Percentiles rank a stretch among this genome's conserved stretches.
Evolutionary conservation across 2,113 vertebrate genomes (phyloP).

Genomic region (Fulmarus glacialis): DNA sequence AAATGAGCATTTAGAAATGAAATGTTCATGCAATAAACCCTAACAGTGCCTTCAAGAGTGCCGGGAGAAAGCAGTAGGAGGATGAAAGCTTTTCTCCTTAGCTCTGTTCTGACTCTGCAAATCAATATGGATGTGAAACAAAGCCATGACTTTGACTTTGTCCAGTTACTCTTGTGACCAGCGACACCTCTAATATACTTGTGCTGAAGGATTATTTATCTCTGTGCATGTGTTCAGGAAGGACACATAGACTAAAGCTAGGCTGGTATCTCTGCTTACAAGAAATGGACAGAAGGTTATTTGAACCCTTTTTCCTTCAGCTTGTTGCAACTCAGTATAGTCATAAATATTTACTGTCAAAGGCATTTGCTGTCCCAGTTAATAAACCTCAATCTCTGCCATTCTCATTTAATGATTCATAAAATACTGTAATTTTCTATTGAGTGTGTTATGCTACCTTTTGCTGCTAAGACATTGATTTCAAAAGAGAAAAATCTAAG

Average conservation of each 20-base stretch:
- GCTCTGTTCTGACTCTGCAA: not conserved
- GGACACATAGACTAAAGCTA: not conserved
- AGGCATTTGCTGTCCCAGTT: not conserved
- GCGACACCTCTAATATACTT: not conserved
- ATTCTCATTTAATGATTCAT: conserved; percentile 24
- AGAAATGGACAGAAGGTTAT: not conserved
- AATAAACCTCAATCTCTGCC: not conserved
- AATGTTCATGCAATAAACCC: not conserved
- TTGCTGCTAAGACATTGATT: not conserved
- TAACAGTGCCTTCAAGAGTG: not conserved
- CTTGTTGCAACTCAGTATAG: not conserved
- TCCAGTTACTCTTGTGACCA: not conserved
- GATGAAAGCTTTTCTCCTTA: not conserved
- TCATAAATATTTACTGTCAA: conserved; percentile 9
- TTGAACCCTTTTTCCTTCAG: not conserved
- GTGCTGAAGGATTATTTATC: not conserved
- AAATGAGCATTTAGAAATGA: not conserved
- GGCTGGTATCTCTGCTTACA: not conserved
- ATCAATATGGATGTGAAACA: not conserved
- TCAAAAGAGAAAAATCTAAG: not conserved
- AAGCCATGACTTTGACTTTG: not conserved
- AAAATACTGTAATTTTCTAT: not conserved
- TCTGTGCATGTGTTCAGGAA: not conserved
- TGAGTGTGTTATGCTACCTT: not conserved
- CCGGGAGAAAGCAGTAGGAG: not conserved